Percentiles rank a stretch among this genome's conserved stretches.
These are phyloP conservation scores for Pedetes capensis DNA, from an alignment of 2,113 vertebrate genomes.

Conservation along the genomic window DNA sequence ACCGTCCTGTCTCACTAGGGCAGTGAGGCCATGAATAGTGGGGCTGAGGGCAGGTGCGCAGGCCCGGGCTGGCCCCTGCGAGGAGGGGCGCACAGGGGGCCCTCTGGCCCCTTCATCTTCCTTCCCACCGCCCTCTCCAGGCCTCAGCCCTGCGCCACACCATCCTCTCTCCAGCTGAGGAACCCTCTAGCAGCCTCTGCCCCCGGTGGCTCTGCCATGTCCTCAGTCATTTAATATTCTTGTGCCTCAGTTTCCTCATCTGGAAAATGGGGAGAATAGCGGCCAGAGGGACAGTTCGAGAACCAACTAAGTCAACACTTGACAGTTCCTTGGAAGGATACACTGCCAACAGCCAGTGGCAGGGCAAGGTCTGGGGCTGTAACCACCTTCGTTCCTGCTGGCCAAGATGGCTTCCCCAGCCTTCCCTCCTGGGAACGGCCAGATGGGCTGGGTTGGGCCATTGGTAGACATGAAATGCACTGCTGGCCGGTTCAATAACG, in stretches of 20 bases:
- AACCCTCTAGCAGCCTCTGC: neutral
- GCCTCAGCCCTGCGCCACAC: no score
- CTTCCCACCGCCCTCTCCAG: neutral
- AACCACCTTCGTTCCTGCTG: neutral
- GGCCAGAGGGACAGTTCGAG: neutral
- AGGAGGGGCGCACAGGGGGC: neutral
- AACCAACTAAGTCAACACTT: neutral
- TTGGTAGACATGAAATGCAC: no score
- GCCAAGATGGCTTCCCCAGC: neutral
- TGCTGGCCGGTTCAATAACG: neutral
- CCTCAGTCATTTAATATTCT: neutral
- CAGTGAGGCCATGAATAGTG: rapidly evolving
- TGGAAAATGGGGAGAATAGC: neutral
- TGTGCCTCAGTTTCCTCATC: neutral
- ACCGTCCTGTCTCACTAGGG: neutral
- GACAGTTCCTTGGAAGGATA: neutral
- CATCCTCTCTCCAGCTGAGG: neutral
- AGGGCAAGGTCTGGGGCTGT: neutral
- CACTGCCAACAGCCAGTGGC: neutral
- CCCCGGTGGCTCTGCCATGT: neutral
- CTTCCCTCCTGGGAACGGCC: neutral
- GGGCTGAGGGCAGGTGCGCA: rapidly evolving
- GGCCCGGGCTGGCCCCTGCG: rapidly evolving
- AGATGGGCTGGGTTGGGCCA: neutral
- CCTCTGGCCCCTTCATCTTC: neutral